Conservation (phyloP, 2,797 vertebrate genomes). For the Avahi laniger region DNA sequence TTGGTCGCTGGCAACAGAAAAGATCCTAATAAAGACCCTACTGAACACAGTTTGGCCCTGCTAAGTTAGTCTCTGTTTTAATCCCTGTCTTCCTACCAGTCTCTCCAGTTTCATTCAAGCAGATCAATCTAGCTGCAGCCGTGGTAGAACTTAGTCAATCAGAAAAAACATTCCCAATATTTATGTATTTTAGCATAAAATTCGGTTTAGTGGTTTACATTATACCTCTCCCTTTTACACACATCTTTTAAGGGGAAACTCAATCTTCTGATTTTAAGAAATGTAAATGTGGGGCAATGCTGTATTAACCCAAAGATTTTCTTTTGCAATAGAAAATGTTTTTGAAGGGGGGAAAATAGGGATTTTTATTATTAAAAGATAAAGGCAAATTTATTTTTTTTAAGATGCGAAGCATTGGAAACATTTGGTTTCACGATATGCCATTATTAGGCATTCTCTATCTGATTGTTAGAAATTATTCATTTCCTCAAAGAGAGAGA, state of each 20-base stretch:
- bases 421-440: slow-evolving; percentile 53
- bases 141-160: neutral
- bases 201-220: neutral
- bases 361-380: slow-evolving; percentile 61
- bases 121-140: neutral
- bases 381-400: slow-evolving; percentile 41
- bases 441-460: slow-evolving; percentile 17
- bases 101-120: slow-evolving; percentile 27
- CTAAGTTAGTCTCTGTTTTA: neutral
- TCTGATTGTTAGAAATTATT: slow-evolving; percentile 76
- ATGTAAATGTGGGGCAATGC: slow-evolving; percentile 26
- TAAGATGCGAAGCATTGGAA: slow-evolving; percentile 63
- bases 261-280: slow-evolving; percentile 38
- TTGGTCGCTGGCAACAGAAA: slow-evolving; percentile 35
- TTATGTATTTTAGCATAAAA: neutral
- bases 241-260: slow-evolving; percentile 44
- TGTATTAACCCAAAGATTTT: slow-evolving; percentile 30
- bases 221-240: neutral
- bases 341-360: slow-evolving; percentile 30
- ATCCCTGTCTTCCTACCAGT: neutral
- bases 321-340: slow-evolving; percentile 38
- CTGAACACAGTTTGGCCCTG: neutral
- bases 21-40: neutral
- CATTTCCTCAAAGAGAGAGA: slow-evolving; percentile 75
- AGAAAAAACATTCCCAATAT: neutral